phyloP scores from a whole-genome alignment of 1,140 invertebrate species.

The Cotesia typhae region DNA sequence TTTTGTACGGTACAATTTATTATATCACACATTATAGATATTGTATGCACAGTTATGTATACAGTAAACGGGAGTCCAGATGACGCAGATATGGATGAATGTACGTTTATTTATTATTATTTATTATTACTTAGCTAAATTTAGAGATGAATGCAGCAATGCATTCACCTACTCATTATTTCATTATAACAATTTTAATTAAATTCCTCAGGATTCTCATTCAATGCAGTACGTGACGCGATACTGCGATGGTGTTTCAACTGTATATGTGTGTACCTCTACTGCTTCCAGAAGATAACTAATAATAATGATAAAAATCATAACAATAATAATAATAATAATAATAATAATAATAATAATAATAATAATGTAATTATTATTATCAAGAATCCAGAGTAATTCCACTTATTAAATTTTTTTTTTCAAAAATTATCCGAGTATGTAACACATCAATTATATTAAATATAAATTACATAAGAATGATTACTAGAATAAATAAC shows the following conservation, averaged over 20 bases:
- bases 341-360: no score
- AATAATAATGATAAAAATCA: no score
- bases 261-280: neutral
- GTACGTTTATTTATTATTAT: neutral
- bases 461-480: neutral
- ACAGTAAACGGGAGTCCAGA: slow-evolving; percentile 17
- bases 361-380: no score
- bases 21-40: slow-evolving; percentile 43
- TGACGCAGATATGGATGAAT: slow-evolving; percentile 25
- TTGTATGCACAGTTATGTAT: slow-evolving; percentile 36
- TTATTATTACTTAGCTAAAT: neutral
- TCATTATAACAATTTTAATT: slow-evolving; percentile 16
- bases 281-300: neutral
- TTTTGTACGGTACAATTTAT: slow-evolving; percentile 50
- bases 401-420: no score
- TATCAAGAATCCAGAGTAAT: no score
- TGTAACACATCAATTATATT: no score
- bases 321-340: no score
- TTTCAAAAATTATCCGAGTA: no score
- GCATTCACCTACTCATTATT: slow-evolving; percentile 1
- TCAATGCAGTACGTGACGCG: slow-evolving; percentile 22
- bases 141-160: slow-evolving; percentile 17
- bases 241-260: slow-evolving; percentile 10
- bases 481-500: neutral
- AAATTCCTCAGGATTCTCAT: slow-evolving; percentile 23